Base-by-base conservation (phyloP, 2,113 vertebrate species). In the Glareola pratincola region DNA sequence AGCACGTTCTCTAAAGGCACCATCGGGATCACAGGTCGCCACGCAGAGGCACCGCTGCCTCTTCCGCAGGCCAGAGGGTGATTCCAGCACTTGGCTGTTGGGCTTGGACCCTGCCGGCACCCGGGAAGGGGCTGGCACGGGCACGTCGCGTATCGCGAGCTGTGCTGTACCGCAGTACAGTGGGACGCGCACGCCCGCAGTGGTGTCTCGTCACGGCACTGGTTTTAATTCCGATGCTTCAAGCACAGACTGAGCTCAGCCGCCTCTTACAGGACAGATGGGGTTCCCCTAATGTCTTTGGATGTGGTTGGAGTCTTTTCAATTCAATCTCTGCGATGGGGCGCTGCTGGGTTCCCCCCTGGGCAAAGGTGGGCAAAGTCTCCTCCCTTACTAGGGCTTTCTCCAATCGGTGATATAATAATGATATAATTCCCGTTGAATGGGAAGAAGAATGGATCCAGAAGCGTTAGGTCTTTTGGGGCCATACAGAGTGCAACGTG, bases 81-180 rank as follows among this genome's bases (percentile, higher is more conserved):
- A 60, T 29, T 12, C 6, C 2, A 29, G 30, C 2, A 8, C 57
- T 43, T 5, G 26, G 54, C 59, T 59, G 7, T 43, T 2, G 11
- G 23, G 6, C 54, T 26, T n/a, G 51, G 47, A 37, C 39, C 37
- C 32, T 72, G 54, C 36, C 6, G 5, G 76, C 32, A 45, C 43
- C 50, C 6, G 2, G 36, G 64, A 34, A 16, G 20, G 73, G 34
- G 24, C 26, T 73, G 45, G 22, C 22, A 7, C 56, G 20, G 74
- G 37, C 3, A 43, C 82, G 34, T 51, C 43, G 53, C 21, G 6
- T 0, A 5, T 30, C 0, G 0, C 41, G 57, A 71, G 50, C 45
- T 67, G 51, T 37, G 57, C 10, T 24, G 21, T 15, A 3, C 16
- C n/a, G 37, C 43, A 34, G 30, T 0, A 1, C 32, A 9, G 22